These are phyloP conservation scores for Ichneumoninae sp. DNA, from an alignment of 2,888 invertebrate genomes.

Conservation along the genomic window DNA sequence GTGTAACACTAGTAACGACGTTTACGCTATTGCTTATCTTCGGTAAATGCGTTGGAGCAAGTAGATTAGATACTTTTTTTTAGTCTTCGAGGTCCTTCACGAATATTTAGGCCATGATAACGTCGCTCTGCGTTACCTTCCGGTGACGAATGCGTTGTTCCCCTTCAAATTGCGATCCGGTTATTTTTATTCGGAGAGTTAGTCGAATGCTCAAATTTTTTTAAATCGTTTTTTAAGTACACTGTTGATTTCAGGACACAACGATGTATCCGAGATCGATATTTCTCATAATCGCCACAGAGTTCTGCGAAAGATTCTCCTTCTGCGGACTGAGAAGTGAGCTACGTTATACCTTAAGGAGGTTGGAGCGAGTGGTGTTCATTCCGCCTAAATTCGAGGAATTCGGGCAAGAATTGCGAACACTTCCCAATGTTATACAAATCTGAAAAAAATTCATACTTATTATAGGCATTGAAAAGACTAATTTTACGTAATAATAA, in stretches of 20 bases:
- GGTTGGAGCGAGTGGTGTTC: too few relatives aligned
- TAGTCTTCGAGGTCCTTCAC: background rate
- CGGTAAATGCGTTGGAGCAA: background rate
- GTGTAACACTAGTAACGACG: background rate
- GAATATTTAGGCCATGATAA: background rate
- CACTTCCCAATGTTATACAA: too few relatives aligned
- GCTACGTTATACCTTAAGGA: conserved; percentile 73
- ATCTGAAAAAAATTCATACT: too few relatives aligned
- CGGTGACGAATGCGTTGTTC: conserved; percentile 20
- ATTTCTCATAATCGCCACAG: conserved; percentile 93
- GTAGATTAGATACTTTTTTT: conserved; percentile 12
- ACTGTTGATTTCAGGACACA: conserved; percentile 47
- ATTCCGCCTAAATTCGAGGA: too few relatives aligned
- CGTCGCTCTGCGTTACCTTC: conserved; percentile 21
- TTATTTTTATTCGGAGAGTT: background rate
- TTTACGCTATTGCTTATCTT: background rate
- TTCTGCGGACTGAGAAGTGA: conserved; percentile 93
- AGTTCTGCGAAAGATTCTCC: conserved; percentile 94
- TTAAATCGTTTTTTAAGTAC: background rate
- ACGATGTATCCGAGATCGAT: conserved; percentile 88
- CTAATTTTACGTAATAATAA: too few relatives aligned
- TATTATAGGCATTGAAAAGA: too few relatives aligned
- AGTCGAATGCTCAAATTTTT: background rate
- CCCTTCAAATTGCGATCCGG: background rate
- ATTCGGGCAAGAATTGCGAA: too few relatives aligned